Conservation (phyloP, 2,113 vertebrate species). For the Uria aalge region DNA sequence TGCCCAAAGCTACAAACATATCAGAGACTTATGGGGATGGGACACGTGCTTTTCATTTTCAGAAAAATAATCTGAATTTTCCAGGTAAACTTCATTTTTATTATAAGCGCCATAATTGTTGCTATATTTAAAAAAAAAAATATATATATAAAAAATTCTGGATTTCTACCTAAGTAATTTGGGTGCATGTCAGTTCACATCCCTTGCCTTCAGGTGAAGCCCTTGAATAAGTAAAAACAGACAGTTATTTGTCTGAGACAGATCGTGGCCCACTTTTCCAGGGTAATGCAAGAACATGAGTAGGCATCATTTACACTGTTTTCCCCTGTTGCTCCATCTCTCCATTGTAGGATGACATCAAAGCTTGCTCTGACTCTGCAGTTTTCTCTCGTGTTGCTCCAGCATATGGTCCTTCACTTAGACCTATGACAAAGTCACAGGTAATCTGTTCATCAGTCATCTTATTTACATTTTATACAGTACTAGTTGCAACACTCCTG, state of each 20-base stretch:
- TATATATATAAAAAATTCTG: background rate
- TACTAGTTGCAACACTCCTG: background rate
- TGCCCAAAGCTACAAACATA: background rate
- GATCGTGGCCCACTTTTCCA: background rate
- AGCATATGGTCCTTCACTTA: background rate
- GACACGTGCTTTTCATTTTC: background rate
- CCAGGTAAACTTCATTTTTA: background rate
- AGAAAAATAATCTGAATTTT: background rate
- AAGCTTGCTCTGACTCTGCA: background rate
- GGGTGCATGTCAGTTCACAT: background rate
- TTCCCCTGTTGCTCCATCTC: background rate
- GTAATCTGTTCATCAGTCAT: background rate
- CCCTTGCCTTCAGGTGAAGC: background rate
- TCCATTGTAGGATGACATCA: background rate
- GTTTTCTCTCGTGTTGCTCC: background rate
- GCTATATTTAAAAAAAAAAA: background rate
- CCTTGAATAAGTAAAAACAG: background rate
- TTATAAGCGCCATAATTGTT: background rate
- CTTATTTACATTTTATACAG: background rate
- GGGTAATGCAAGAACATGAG: background rate
- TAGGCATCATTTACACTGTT: no score
- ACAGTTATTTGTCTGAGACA: background rate
- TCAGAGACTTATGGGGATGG: background rate
- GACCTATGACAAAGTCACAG: background rate
- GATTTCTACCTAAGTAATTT: background rate